A percentile compares a stretch with the other conserved stretches of the same genome.
These are phyloP conservation scores for Drosophila serrata DNA, from an alignment of 1,140 invertebrate species.

Conservation along the genomic window DNA sequence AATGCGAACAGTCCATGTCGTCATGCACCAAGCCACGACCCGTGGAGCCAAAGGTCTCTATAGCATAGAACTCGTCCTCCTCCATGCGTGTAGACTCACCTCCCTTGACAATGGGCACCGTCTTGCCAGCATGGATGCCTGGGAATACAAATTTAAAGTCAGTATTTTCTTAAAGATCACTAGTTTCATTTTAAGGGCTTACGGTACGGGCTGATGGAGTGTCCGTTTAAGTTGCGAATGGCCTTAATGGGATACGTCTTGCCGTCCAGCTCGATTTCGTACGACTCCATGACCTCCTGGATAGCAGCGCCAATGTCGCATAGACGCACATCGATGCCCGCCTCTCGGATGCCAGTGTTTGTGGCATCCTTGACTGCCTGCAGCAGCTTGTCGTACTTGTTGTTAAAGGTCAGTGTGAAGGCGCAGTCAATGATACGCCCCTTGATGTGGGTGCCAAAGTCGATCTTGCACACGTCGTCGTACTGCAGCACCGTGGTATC, in stretches of 20 bases:
- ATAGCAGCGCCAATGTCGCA: constrained; percentile 99
- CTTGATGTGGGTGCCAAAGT: constrained; percentile 99
- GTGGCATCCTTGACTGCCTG: constrained; percentile 99
- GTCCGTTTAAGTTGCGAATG: constrained; percentile 99
- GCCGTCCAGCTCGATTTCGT: constrained; percentile 99
- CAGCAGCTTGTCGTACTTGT: constrained; percentile 97
- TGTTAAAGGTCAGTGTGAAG: constrained; percentile 98
- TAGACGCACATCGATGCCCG: constrained; percentile 98
- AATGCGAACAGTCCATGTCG: constrained; percentile 99
- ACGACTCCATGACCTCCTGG: constrained; percentile 99
- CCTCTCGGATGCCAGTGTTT: constrained; percentile 97
- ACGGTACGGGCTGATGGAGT: constrained; percentile 98
- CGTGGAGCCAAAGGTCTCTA: constrained; percentile 99
- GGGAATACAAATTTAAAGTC: background rate
- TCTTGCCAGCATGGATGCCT: constrained; percentile 99
- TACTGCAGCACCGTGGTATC: constrained; percentile 97
- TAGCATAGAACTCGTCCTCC: constrained; percentile 99
- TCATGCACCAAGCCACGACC: constrained; percentile 98
- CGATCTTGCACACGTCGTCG: constrained; percentile 99
- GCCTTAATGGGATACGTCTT: constrained; percentile 98
- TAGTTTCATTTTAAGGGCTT: constrained; percentile 65
- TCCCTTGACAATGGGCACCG: constrained; percentile 99
- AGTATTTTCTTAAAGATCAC: background rate
- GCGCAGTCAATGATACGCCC: constrained; percentile 99
- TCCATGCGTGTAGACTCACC: constrained; percentile 99